phyloP scores from a whole-genome alignment of 1,140 invertebrate genomes.

The Achroia grisella region DNA sequence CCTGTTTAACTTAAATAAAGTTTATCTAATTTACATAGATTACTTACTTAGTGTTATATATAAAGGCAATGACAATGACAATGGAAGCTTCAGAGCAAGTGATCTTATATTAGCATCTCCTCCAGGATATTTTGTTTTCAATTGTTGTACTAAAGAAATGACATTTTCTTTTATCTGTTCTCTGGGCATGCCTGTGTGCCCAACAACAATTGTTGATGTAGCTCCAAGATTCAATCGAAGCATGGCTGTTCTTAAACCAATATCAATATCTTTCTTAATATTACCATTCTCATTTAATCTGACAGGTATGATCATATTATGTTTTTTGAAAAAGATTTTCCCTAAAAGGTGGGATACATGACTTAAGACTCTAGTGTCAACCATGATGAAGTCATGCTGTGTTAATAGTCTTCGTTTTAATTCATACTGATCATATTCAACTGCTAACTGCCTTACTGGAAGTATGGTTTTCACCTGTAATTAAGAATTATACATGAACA shows the following conservation, averaged over 20 bases:
- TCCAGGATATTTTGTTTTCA: slow-evolving; percentile 76
- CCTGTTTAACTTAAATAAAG: no score
- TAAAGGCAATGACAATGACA: slow-evolving; percentile 75
- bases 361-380: slow-evolving; percentile 77
- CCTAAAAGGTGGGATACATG: slow-evolving; percentile 77
- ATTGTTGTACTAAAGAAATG: slow-evolving; percentile 60
- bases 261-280: slow-evolving; percentile 75
- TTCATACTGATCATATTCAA: slow-evolving; percentile 80
- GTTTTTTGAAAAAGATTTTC: slow-evolving; percentile 76
- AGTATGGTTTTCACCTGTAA: slow-evolving; percentile 65
- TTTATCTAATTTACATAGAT: no score
- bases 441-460: slow-evolving; percentile 76
- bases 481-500: no score
- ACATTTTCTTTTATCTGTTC: slow-evolving; percentile 76
- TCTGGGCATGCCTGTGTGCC: slow-evolving; percentile 72
- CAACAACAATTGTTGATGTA: slow-evolving; percentile 74
- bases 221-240: slow-evolving; percentile 74
- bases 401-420: slow-evolving; percentile 75
- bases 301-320: slow-evolving; percentile 76
- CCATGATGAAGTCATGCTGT: slow-evolving; percentile 78
- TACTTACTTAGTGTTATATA: slow-evolving; percentile 78
- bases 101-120: slow-evolving; percentile 77
- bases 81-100: slow-evolving; percentile 73
- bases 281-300: slow-evolving; percentile 67
- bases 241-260: slow-evolving; percentile 74